Conservation (phyloP, 2,797 vertebrate genomes). For the Lophotriccus pileatus region DNA sequence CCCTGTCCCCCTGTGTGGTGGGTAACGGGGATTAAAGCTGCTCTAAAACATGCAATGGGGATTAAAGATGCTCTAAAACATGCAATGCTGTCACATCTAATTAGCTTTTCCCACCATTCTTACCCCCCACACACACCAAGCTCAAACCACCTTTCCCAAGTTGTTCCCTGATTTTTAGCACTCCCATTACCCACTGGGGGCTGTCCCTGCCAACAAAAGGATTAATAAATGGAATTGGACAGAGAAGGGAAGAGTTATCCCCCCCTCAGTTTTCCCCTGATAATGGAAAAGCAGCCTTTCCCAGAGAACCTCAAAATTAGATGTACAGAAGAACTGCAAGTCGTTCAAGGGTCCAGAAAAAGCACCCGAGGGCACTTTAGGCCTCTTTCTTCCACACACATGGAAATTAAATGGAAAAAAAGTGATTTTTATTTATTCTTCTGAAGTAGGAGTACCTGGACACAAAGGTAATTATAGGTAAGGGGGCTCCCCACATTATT, state of each 20-base stretch:
- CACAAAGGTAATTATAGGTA: background rate
- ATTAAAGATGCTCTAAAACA: background rate
- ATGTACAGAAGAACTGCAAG: background rate
- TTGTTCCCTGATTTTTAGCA: background rate
- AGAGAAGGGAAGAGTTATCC: background rate
- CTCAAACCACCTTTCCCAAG: background rate
- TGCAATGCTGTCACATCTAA: background rate
- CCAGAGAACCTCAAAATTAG: background rate
- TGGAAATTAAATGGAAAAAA: background rate
- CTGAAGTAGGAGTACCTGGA: background rate
- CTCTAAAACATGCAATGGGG: background rate
- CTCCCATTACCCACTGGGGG: background rate
- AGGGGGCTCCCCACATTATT: background rate
- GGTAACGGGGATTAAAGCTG: background rate
- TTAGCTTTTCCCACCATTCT: background rate
- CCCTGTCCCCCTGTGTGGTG: background rate
- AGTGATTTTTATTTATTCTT: background rate
- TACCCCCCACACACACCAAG: background rate
- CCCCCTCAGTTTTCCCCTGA: background rate
- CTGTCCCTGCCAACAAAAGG: background rate
- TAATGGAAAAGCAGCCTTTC: background rate
- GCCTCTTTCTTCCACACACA: background rate
- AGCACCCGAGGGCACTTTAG: background rate
- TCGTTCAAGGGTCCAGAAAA: background rate
- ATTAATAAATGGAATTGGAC: background rate